Conservation (phyloP, 2,888 invertebrate genomes). For the Chydorus sphaericus region DNA sequence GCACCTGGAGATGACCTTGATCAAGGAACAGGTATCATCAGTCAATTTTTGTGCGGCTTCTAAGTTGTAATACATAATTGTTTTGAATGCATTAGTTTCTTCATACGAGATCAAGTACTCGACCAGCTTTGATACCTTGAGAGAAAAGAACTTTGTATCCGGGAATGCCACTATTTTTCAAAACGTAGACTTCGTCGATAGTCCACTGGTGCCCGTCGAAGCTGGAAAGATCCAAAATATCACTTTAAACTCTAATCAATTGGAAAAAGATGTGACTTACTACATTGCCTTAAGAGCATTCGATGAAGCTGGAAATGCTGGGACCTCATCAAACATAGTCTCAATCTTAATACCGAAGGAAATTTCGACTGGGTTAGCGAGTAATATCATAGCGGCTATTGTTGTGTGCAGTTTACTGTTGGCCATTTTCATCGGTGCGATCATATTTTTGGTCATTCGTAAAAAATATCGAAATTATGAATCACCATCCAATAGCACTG, state of each 20-base stretch:
- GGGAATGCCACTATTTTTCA: background rate
- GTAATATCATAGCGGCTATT: background rate
- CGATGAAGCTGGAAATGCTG: background rate
- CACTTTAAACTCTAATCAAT: background rate
- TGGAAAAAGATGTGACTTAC: background rate
- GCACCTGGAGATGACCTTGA: slow-evolving; percentile 22
- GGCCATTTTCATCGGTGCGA: background rate
- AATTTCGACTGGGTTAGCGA: background rate
- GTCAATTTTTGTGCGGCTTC: background rate
- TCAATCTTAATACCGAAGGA: background rate
- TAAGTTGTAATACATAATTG: background rate
- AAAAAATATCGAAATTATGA: background rate
- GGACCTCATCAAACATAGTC: background rate
- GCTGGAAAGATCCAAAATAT: background rate
- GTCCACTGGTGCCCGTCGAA: background rate
- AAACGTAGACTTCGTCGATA: background rate
- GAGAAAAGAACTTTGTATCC: background rate
- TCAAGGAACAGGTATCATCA: slow-evolving; percentile 17
- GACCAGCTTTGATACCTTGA: background rate
- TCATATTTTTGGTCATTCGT: background rate
- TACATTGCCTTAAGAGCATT: slow-evolving; percentile 2
- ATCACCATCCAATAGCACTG: no score
- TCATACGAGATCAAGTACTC: background rate
- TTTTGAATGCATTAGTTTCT: background rate
- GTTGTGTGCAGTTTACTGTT: background rate